Conservation (phyloP, 2,888 invertebrate species). For the Spicauda simplicius region DNA sequence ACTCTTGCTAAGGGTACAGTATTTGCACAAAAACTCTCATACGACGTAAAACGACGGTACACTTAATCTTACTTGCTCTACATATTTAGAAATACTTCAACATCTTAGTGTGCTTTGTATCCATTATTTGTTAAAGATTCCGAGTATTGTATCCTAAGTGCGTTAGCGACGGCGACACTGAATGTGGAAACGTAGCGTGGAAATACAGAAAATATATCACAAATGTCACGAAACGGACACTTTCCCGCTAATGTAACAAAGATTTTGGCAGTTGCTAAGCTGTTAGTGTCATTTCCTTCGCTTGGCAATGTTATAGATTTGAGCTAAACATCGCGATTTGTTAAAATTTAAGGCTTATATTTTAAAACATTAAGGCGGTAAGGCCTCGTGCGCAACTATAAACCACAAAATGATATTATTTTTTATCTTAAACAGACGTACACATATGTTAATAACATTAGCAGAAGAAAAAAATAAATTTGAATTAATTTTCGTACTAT, state of each 20-base stretch:
- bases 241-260: conserved; percentile 24
- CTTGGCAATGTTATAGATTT: neutral
- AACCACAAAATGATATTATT: too few relatives aligned
- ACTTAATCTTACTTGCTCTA: neutral
- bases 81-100: neutral
- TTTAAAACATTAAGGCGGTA: neutral
- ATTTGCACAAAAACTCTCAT: neutral
- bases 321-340: neutral
- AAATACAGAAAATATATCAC: conserved; percentile 13
- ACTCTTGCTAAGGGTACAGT: too few relatives aligned
- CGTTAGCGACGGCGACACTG: conserved; percentile 9
- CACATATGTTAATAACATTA: too few relatives aligned
- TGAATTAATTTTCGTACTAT: too few relatives aligned
- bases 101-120: conserved; percentile 16
- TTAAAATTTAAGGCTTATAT: neutral
- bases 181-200: neutral
- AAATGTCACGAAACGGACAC: conserved; percentile 20
- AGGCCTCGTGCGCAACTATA: neutral
- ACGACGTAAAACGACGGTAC: neutral
- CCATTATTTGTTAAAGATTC: conserved; percentile 17
- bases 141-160: conserved; percentile 20
- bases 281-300: conserved; percentile 12
- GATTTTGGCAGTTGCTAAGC: conserved; percentile 23
- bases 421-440: too few relatives aligned
- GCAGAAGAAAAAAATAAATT: too few relatives aligned